Percentiles rank a stretch among this genome's conserved stretches.
Conservation (phyloP, 2,888 invertebrate species). For the Xestia ashworthii region DNA sequence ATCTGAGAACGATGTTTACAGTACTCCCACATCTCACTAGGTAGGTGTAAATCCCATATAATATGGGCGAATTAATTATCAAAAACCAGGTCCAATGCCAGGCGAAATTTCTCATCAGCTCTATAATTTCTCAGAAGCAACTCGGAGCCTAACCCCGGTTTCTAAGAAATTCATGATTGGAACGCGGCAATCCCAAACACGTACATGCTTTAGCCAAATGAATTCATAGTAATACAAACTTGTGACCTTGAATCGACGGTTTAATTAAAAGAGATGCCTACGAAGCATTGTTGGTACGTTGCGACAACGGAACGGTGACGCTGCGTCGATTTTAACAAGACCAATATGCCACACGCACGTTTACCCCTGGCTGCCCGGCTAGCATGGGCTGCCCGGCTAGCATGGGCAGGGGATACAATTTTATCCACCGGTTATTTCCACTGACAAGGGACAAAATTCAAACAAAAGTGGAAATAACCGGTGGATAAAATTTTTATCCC, state of each 20-base stretch:
- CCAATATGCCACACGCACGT: no score
- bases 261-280: conserved; percentile 37
- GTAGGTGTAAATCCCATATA: not conserved
- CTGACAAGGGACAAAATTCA: no score
- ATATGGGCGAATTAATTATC: not conserved
- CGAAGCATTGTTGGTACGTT: not conserved
- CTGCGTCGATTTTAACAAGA: no score
- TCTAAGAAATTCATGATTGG: not conserved
- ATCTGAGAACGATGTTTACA: not conserved
- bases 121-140: not conserved
- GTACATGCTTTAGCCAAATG: not conserved
- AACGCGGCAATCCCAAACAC: not conserved
- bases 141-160: not conserved
- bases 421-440: no score
- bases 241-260: conserved; percentile 25
- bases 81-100: not conserved
- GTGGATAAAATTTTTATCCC: no score
- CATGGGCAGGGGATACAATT: no score
- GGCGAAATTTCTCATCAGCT: not conserved
- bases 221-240: not conserved
- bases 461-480: no score
- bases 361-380: not conserved
- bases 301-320: not conserved
- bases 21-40: not conserved
- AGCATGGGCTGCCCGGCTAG: no score